Conservation (phyloP, 2,797 vertebrate species). For the Pristis pectinata region DNA sequence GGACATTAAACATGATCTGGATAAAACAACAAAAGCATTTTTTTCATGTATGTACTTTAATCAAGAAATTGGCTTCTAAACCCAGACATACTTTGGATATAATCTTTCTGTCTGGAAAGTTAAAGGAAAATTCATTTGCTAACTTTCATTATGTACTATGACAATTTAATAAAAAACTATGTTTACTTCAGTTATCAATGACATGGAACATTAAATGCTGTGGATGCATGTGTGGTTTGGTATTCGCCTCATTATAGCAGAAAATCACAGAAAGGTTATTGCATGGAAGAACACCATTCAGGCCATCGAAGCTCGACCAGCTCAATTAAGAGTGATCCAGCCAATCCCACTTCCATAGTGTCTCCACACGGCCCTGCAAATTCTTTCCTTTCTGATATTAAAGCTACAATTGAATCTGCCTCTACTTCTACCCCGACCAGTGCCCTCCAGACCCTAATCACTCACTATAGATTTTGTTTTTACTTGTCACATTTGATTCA, state of each 20-base stretch:
- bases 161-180: not conserved
- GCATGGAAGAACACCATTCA: too few species aligned
- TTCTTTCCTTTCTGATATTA: too few species aligned
- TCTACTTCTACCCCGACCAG: too few species aligned
- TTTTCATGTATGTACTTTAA: not conserved
- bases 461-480: too few species aligned
- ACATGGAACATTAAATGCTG: not conserved
- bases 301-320: too few species aligned
- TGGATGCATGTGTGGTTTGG: not conserved
- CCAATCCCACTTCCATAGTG: too few species aligned
- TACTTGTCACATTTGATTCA: too few species aligned
- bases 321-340: too few species aligned
- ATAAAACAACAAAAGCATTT: not conserved
- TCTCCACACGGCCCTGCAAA: too few species aligned
- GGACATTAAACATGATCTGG: constrained; percentile 14
- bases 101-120: not conserved
- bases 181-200: not conserved
- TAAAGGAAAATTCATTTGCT: not conserved
- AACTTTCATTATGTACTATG: not conserved
- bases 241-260: not conserved
- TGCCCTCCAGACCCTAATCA: too few species aligned
- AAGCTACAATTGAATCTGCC: too few species aligned
- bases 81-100: not conserved
- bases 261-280: not conserved
- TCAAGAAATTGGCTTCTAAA: not conserved